A percentile compares a stretch with the other conserved stretches of the same genome.
These are phyloP conservation scores for Nasonovia ribisnigri DNA, from an alignment of 2,888 invertebrate species.

Conservation along the genomic window DNA sequence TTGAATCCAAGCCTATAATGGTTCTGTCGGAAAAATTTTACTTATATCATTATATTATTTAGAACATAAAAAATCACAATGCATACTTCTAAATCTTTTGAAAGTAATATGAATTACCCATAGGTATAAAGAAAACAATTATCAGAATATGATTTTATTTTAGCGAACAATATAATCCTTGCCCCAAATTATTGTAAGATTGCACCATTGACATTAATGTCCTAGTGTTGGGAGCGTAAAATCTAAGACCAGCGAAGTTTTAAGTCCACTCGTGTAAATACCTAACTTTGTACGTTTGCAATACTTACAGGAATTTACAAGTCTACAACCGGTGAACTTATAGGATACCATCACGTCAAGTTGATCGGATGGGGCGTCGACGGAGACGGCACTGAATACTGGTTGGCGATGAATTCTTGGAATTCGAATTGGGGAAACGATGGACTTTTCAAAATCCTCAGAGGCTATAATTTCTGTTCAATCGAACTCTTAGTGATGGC, in stretches of 20 bases:
- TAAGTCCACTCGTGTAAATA: background rate
- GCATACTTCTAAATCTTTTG: background rate
- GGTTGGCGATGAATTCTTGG: slow-evolving; percentile 59
- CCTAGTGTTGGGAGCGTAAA: background rate
- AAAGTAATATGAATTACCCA: background rate
- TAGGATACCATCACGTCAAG: slow-evolving; percentile 48
- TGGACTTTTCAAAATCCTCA: slow-evolving; percentile 57
- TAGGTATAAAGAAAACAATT: background rate
- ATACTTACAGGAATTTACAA: slow-evolving; percentile 43
- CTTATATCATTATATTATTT: background rate
- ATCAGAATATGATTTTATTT: background rate
- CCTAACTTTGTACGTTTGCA: background rate
- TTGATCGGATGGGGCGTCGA: slow-evolving; percentile 57
- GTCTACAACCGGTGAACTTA: slow-evolving; percentile 27
- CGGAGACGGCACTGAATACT: background rate
- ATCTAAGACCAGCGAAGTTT: background rate
- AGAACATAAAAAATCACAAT: background rate
- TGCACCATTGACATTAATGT: background rate
- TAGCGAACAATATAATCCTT: background rate
- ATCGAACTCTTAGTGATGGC: slow-evolving; percentile 53
- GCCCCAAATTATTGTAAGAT: background rate
- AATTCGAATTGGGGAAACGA: slow-evolving; percentile 46
- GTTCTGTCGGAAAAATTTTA: background rate
- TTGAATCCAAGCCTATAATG: background rate
- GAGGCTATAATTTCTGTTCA: slow-evolving; percentile 49